These are phyloP conservation scores for mouse (Mus musculus) DNA, from an alignment of 2,113 vertebrate species.

Conservation along the genomic window GRCm39 chr13:64323501-64324000, in stretches of 20 bases:
- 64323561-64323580: too few species aligned
- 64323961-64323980: background rate
- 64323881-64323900: slow-evolving; percentile 84
- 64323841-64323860: slow-evolving; percentile 83
- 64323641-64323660: background rate
- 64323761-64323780: background rate
- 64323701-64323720: background rate
- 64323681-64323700: background rate
- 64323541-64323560: background rate
- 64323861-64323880: slow-evolving; percentile 77
- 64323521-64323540: background rate
- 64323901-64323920: slow-evolving; percentile 84
- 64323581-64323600: background rate
- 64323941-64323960: too few species aligned
- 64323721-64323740: background rate
- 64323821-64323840: slow-evolving; percentile 81
- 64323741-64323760: background rate
- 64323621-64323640: background rate
- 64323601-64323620: background rate
- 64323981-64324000: background rate
- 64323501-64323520: background rate
- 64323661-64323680: background rate
- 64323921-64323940: background rate
- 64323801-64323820: slow-evolving; percentile 83
- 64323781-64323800: background rate